Base-by-base conservation (phyloP, 2,797 vertebrate genomes). In the Lacerta bilineata region DNA sequence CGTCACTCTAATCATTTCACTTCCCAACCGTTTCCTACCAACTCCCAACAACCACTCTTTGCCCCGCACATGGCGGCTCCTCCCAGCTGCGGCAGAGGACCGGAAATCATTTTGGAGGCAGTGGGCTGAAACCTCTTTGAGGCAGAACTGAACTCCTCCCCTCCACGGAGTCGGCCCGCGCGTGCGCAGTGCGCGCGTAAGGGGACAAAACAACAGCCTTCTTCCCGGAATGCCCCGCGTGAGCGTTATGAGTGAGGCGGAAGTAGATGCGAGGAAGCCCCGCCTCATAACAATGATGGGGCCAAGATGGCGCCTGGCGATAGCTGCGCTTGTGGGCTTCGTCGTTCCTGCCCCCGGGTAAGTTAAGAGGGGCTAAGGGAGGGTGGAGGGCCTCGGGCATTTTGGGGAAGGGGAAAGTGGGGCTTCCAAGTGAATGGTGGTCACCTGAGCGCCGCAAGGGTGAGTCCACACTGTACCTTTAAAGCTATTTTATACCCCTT, bases 231-330 rank as follows among this genome's bases (percentile, higher is more conserved):
- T 29, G 76, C 76, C 3, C 29, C 29, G 9, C 46, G 5, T 18
- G 50, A 39, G n/a, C 76, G 50, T 15, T 18, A 10, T 1, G 33
- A 27, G 61, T n/a, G 69, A 68, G 77, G 77, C 59, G 88, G 88
- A 76, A 85, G 77, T 8, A 1, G 23, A 10, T 2, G 3, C 9
- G 33, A 5, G 18, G n/a, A 10, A 23, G 9, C 5, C 59, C 3
- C 41, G 15, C 55, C 18, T 1, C n/a, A 7, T 17, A 29, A 3
- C 17, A 39, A 85, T 23, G 25, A 89, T 89, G 88, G 88, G 55
- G n/a, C 83, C 77, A n/a, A 74, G 77, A 80, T 85, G 88, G 88
- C 77, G 77, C 1, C 55, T 80, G 11, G 33, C 10, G 33, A 1
- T 72, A 69, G 68, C 68, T 5, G 55, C 41, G 77, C 4, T 89